Percentiles rank a stretch among this genome's conserved stretches.
These are phyloP conservation scores for Patella ulyssiponensis DNA, from an alignment of 2,888 invertebrate species.

Conservation along the genomic window DNA sequence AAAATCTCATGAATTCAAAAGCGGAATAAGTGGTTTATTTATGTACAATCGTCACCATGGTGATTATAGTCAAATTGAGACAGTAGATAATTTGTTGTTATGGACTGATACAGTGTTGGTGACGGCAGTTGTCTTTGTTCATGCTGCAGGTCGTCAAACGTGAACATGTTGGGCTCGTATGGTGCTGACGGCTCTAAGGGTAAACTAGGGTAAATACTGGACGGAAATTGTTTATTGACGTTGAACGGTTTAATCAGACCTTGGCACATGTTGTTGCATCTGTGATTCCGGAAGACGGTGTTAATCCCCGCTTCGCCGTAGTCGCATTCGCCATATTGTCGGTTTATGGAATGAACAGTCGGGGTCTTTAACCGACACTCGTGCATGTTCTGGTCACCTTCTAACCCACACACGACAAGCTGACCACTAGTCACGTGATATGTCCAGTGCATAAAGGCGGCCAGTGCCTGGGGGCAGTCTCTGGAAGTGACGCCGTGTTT, in stretches of 20 bases:
- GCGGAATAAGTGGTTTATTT: no score
- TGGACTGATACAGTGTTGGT: background rate
- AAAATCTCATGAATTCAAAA: no score
- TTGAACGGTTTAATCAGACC: slow-evolving; percentile 7
- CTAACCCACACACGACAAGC: slow-evolving; percentile 35
- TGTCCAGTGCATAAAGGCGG: slow-evolving; percentile 41
- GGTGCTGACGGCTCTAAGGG: slow-evolving; percentile 18
- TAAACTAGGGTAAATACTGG: background rate
- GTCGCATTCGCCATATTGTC: slow-evolving; percentile 34
- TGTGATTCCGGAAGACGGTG: slow-evolving; percentile 32
- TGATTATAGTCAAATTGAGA: background rate
- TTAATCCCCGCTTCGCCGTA: slow-evolving; percentile 28
- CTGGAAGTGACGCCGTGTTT: slow-evolving; percentile 17
- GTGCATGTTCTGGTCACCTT: slow-evolving; percentile 33
- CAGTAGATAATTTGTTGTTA: background rate
- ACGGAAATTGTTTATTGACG: background rate
- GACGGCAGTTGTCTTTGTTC: background rate
- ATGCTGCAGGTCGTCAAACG: background rate
- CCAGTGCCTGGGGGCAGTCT: slow-evolving; percentile 6
- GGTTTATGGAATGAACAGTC: slow-evolving; percentile 33
- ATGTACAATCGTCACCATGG: no score
- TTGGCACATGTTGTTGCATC: slow-evolving; percentile 37
- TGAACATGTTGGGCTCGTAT: background rate
- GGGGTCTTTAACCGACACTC: slow-evolving; percentile 35
- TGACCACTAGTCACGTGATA: slow-evolving; percentile 34